Evolutionary conservation across 2,888 invertebrate genomes (phyloP), one percentile per base, ranked within the genome.

Genomic region (Lasioglossum vierecki): DNA sequence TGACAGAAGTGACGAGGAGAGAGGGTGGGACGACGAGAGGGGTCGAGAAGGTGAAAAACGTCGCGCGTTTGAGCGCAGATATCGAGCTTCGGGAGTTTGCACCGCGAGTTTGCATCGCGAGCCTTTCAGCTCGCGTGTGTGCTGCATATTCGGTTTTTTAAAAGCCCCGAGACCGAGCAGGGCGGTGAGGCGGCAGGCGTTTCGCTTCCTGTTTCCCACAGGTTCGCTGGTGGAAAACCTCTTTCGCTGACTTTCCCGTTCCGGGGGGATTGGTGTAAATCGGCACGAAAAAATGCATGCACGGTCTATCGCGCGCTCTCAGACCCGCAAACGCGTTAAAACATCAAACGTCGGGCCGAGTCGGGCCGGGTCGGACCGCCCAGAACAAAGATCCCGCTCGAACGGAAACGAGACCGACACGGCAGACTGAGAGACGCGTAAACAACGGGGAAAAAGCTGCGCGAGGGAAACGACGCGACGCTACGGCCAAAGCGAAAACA

Each of bases 131-230:
- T 72, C 85, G 75, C 63, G 39, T 39, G 70, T 80, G 73, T 81
- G 74, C 66, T 74, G 82, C n/a, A 70, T 80, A 87, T 89, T 82
- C 88, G 88, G 82, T 89, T 90, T 91, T 91, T 91, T 89, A 86
- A 91, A 91, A 90, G 88, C 91, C 77, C 80, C 41, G 41, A 57
- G 30, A 18, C 79, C 72, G 76, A 49, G 22, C 49, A 22, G 49
- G 76, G 39, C 46, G 46, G 1, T 5, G 46, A 2, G 22, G 49
- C 79, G 39, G 15, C 63, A 30, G 30, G 30, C 79, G 41, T 49
- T 49, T 73, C 76, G 80, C 75, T 71, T 60, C 41, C 57, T 46
- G 41, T 30, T 74, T 15, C 71, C 63, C 49, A 35, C 57, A 41
- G 9, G 35, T 39, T 57, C 66, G 26, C 71, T 2, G n/a, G 57